Evolutionary conservation across 2,113 vertebrate species (phyloP).

Genomic region (Alaudala cheleensis): DNA sequence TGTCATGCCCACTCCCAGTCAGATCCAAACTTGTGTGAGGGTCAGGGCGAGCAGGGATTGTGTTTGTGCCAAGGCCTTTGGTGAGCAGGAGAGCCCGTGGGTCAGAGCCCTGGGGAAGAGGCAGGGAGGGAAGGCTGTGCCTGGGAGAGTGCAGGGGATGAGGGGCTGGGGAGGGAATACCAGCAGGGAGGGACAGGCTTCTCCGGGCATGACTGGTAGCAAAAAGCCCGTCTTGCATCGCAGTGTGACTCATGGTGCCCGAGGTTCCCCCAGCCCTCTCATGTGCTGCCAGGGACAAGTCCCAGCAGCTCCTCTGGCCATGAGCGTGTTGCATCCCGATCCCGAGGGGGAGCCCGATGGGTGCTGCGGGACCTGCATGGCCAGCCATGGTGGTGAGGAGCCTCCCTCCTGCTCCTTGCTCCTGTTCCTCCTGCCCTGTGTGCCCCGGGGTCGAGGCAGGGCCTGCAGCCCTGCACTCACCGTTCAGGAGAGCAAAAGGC

Average conservation of each 20-base stretch:
- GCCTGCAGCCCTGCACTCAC: neutral
- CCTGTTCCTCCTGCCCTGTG: neutral
- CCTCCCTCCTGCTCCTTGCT: neutral
- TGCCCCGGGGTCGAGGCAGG: neutral
- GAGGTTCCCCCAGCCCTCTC: neutral
- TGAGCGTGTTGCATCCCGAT: fast-evolving
- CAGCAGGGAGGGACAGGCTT: neutral
- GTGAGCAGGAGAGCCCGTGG: neutral
- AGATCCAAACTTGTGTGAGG: neutral
- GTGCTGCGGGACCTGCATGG: neutral
- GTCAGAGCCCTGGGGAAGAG: neutral
- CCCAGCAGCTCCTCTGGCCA: neutral
- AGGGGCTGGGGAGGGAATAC: neutral
- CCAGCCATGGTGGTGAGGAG: fast-evolving
- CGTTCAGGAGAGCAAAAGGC: neutral
- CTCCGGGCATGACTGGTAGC: neutral
- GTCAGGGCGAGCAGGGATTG: fast-evolving
- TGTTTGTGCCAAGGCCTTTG: neutral
- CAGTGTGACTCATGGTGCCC: neutral
- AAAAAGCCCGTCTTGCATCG: neutral
- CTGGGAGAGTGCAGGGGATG: too few species aligned
- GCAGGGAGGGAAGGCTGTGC: neutral
- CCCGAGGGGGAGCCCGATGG: neutral
- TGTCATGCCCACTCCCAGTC: fast-evolving
- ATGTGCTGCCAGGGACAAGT: slow-evolving; percentile 19